Evolutionary conservation across 2,797 vertebrate genomes (phyloP).

Genomic region (Myripristis murdjan): DNA sequence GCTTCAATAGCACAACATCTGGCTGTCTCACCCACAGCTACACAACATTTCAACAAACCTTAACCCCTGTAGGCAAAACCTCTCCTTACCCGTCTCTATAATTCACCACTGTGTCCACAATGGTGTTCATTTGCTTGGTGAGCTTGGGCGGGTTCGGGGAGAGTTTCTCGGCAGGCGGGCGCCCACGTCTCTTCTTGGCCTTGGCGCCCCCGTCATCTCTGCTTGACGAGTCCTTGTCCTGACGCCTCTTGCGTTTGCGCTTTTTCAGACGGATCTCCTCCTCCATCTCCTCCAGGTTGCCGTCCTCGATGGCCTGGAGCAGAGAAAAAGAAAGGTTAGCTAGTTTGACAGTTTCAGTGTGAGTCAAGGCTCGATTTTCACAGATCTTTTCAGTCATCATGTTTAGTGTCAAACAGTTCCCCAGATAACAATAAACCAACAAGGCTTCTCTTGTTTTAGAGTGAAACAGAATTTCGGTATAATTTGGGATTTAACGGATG

Average conservation of each 20-base stretch:
- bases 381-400: no score
- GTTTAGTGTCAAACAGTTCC: no score
- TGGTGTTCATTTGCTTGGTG: slow-evolving; percentile 97
- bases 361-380: neutral
- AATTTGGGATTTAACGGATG: no score
- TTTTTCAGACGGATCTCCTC: slow-evolving; percentile 98
- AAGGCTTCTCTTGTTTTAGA: no score
- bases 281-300: slow-evolving; percentile 99
- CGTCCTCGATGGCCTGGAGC: slow-evolving; percentile 95
- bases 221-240: slow-evolving; percentile 91
- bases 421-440: no score
- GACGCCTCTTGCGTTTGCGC: slow-evolving; percentile 93
- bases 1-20: neutral
- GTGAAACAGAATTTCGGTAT: no score
- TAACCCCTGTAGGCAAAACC: neutral
- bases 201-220: slow-evolving; percentile 91
- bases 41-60: neutral
- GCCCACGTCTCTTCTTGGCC: slow-evolving; percentile 94
- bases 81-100: slow-evolving; percentile 93
- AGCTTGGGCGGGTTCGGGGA: slow-evolving; percentile 96
- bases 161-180: slow-evolving; percentile 95
- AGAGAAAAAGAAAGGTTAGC: neutral
- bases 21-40: neutral
- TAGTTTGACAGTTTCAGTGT: neutral
- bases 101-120: slow-evolving; percentile 97